phyloP scores from a whole-genome alignment of 2,888 invertebrate genomes.

The Lasioglossum figueresi region DNA sequence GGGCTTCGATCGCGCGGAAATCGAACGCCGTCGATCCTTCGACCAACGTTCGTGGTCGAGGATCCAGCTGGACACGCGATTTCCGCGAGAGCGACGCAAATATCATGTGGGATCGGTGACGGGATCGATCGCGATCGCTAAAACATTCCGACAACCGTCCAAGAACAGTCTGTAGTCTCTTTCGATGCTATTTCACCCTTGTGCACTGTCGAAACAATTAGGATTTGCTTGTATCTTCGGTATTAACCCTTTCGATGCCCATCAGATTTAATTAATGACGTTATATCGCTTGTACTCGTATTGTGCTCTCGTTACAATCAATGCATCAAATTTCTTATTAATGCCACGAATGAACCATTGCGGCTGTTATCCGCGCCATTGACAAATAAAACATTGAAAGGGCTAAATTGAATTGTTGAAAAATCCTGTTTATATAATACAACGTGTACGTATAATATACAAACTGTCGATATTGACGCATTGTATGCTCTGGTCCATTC shows the following conservation, averaged over 20 bases:
- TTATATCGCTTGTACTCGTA: not conserved
- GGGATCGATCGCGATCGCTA: conserved; percentile 47
- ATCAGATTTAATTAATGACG: not conserved
- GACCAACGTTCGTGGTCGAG: not conserved
- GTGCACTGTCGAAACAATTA: not conserved
- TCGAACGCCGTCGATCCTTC: not conserved
- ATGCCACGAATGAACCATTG: not conserved
- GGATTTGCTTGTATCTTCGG: too few species aligned
- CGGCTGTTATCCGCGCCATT: not conserved
- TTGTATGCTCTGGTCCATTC: not conserved
- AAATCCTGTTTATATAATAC: too few species aligned
- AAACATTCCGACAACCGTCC: not conserved
- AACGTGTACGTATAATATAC: too few species aligned
- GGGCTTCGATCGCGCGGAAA: conserved; percentile 4
- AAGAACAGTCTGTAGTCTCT: not conserved
- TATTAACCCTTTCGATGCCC: not conserved
- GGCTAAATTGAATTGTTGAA: too few species aligned
- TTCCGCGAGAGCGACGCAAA: not conserved
- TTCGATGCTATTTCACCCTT: not conserved
- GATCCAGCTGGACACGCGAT: not conserved
- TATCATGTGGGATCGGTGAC: conserved; percentile 39
- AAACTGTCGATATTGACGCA: not conserved
- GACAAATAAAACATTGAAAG: not conserved
- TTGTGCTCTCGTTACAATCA: too few species aligned
- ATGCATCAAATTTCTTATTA: too few species aligned